These are phyloP conservation scores for Meteorus colon DNA, from an alignment of 2,888 invertebrate genomes.

Conservation along the genomic window DNA sequence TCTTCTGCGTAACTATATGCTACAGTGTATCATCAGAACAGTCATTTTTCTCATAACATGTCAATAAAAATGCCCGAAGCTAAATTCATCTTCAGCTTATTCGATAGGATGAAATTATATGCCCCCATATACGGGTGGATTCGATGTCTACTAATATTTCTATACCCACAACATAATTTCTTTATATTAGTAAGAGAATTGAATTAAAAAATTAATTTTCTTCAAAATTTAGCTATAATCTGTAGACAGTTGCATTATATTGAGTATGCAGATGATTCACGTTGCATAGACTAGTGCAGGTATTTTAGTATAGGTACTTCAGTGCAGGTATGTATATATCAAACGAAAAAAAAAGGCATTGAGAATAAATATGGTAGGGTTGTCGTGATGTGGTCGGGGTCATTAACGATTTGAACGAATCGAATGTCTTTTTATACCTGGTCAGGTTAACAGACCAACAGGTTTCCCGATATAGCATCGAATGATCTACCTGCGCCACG, in stretches of 20 bases:
- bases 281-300: not conserved
- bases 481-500: slow-evolving; percentile 44
- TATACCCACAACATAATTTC: too few species aligned
- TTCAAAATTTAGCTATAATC: not conserved
- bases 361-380: slow-evolving; percentile 23
- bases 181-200: not conserved
- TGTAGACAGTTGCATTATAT: not conserved
- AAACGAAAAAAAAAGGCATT: too few species aligned
- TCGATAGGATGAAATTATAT: not conserved
- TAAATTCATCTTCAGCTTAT: too few species aligned
- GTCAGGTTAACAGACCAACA: slow-evolving; percentile 32
- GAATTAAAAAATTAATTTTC: not conserved
- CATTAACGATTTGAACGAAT: slow-evolving; percentile 35
- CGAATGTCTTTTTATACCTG: slow-evolving; percentile 33
- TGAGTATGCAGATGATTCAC: not conserved
- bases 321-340: too few species aligned
- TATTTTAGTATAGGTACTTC: not conserved
- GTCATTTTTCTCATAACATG: too few species aligned
- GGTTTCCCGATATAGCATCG: slow-evolving; percentile 39
- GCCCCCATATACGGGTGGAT: not conserved
- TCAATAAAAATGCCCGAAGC: too few species aligned
- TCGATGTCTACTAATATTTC: not conserved
- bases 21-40: too few species aligned
- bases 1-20: too few species aligned
- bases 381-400: slow-evolving; percentile 9